Evolutionary conservation across 2,888 invertebrate species (phyloP).

Genomic region (Protophormia terraenovae): DNA sequence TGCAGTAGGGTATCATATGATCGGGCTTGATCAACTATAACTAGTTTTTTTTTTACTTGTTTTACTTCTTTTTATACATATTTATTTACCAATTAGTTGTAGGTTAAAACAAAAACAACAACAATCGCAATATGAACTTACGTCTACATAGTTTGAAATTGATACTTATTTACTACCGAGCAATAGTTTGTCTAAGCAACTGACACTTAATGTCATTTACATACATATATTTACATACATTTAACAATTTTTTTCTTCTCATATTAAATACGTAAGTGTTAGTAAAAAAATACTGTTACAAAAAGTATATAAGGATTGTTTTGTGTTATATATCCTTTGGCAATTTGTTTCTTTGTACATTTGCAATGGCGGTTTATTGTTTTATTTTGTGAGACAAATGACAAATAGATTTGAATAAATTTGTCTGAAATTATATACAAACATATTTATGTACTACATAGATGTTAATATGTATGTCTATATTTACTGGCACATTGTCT

Average conservation of each 20-base stretch:
- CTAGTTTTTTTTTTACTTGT: too few species aligned
- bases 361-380: background rate
- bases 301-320: background rate
- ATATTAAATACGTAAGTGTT: background rate
- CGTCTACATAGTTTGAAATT: background rate
- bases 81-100: constrained; percentile 12
- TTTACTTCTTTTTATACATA: too few species aligned
- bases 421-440: background rate
- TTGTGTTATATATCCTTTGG: background rate
- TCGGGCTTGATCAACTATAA: too few species aligned
- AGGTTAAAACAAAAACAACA: background rate
- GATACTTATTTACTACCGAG: background rate
- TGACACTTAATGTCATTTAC: constrained; percentile 54
- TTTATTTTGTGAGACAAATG: background rate
- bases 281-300: background rate
- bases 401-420: background rate
- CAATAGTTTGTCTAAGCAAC: constrained; percentile 13
- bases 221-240: constrained; percentile 23
- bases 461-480: too few species aligned
- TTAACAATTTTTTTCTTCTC: background rate
- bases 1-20: too few species aligned
- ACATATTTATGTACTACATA: too few species aligned
- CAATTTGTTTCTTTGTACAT: background rate
- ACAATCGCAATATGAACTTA: background rate
- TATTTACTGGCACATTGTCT: background rate